Evolutionary conservation across 2,113 vertebrate genomes (phyloP).

Genomic region (Phodopus roborovskii): DNA sequence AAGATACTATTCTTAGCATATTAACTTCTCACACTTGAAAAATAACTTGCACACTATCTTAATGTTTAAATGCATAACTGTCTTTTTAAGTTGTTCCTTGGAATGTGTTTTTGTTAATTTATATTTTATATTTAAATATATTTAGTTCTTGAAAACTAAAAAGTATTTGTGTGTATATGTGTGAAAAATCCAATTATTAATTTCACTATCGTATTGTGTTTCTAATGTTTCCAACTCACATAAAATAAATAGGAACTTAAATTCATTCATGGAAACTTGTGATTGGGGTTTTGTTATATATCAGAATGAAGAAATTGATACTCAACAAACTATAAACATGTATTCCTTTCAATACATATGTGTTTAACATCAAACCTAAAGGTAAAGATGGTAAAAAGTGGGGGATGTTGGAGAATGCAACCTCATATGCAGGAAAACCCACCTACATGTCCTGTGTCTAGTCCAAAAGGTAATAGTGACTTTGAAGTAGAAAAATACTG

Average conservation of each 20-base stretch:
- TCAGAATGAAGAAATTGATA: not conserved
- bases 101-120: constrained; percentile 33
- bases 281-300: not conserved
- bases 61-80: not conserved
- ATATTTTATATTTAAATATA: not conserved
- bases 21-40: not conserved
- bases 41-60: not conserved
- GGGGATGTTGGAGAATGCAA: not conserved
- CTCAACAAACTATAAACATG: not conserved
- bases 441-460: constrained; percentile 59
- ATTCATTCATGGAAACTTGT: constrained; percentile 7
- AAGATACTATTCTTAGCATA: not conserved
- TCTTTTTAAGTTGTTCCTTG: constrained; percentile 55
- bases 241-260: not conserved
- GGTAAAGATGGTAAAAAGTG: constrained; percentile 50
- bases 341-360: not conserved
- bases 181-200: not conserved
- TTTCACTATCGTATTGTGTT: constrained; percentile 35
- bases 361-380: constrained; percentile 66
- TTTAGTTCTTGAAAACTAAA: constrained; percentile 41
- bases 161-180: constrained; percentile 15
- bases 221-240: constrained; percentile 2
- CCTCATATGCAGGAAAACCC: not conserved
- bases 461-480: constrained; percentile 54
- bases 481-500: constrained; percentile 78